Evolutionary conservation across 2,888 invertebrate species (phyloP), one percentile per base, ranked within the genome.

Genomic region (Pseudococcus viburni): DNA sequence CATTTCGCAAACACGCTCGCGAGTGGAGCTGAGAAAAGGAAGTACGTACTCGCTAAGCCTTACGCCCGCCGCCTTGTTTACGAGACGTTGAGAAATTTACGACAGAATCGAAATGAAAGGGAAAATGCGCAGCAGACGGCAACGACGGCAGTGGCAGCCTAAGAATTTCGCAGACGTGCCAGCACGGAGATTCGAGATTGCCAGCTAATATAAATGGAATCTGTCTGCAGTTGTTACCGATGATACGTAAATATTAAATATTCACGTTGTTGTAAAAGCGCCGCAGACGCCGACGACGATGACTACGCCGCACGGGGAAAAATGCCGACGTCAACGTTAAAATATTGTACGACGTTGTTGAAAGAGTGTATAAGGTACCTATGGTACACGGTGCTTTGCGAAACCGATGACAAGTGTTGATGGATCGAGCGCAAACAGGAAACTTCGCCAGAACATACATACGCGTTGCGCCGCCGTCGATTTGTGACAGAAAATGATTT

Each of bases 201-300:
- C 55, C 55, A n/a, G 22, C 26, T 68, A 68, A 68, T 68, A 68
- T 26, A 68, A 68, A 26, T 68, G 68, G 68, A 68, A 68, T 68
- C 68, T 68, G 68, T 68, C 68, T 73, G 73, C 73, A 73, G 73
- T 73, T 17, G 73, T 73, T 73, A 73, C 73, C 73, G 26, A 73
- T 33, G 73, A 73, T 73, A 73, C 73, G 73, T 73, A 73, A 73
- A 73, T 73, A 73, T 73, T 73, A 73, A 33, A 73, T 73, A 73
- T 73, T 73, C 73, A 73, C 73, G 73, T 73, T 4, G 22, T 26
- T 26, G 26, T 26, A 1, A 7, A 42, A 12, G 12, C 26, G 26
- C 19, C 9, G 33, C 15, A 11, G 22, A 26, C 22, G 68, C 26
- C 4, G 33, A 26, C 11, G 68, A 22, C 68, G 68, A 42, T 9